Conservation (phyloP, 1,140 invertebrate species). For the Scaptodrosophila lebanonensis region DNA sequence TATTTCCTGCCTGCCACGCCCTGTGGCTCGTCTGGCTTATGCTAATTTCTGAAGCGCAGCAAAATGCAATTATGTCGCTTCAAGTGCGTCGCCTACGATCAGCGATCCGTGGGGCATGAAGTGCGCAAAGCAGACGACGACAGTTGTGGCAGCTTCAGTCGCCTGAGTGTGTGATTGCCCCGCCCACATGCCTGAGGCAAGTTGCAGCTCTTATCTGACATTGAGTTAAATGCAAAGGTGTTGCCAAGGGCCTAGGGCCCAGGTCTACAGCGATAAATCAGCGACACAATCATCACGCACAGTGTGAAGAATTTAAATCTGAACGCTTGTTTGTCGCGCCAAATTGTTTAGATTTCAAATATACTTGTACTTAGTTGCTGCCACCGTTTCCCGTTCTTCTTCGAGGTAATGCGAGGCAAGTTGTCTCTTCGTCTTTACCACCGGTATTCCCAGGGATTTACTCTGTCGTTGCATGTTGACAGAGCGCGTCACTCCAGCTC, state of each 20-base stretch:
- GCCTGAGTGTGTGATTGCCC: constrained; percentile 22
- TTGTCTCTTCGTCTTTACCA: too few relatives aligned
- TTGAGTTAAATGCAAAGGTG: background rate
- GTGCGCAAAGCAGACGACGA: too few relatives aligned
- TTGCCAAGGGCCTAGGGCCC: too few relatives aligned
- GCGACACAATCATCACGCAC: constrained; percentile 1
- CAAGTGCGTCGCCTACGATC: too few relatives aligned
- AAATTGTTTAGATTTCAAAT: constrained; percentile 42
- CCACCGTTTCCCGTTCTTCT: constrained; percentile 1
- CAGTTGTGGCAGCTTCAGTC: too few relatives aligned
- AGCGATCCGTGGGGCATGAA: too few relatives aligned
- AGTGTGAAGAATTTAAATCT: constrained; percentile 23
- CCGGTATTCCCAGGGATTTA: constrained; percentile 19
- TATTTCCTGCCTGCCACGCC: too few relatives aligned
- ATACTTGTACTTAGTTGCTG: constrained; percentile 23
- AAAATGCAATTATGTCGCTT: too few relatives aligned
- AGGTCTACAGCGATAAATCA: constrained; percentile 53
- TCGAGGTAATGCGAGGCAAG: constrained; percentile 40
- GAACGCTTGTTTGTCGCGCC: constrained; percentile 44
- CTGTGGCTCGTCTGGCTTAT: too few relatives aligned
- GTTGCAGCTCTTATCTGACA: background rate
- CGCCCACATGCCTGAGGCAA: constrained; percentile 20
- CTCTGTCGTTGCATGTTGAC: constrained; percentile 42
- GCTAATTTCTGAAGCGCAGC: too few relatives aligned
- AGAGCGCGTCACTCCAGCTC: constrained; percentile 35